Base-by-base conservation (phyloP, 2,113 vertebrate species). In the Phyllostomus discolor region DNA sequence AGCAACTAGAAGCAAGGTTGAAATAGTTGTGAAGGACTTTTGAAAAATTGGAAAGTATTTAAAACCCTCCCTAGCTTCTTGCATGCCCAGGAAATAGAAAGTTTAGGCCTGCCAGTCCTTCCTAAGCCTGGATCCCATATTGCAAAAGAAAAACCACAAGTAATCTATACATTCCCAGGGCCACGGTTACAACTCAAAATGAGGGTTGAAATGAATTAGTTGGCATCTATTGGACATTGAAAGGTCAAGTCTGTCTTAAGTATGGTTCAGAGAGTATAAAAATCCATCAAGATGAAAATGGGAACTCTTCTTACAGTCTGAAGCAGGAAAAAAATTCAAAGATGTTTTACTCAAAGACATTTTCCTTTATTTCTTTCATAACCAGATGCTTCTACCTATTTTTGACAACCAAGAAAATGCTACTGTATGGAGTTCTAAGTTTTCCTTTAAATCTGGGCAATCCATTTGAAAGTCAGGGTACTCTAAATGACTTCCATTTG, bases 111-210 rank as follows among this genome's bases (percentile, higher is more conserved):
- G 95, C 43, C 86, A 97, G 96, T 82, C 90, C 92, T 97, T 98
- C 96, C 79, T 76, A 87, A 81, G 24, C 66, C 10, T 48, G 82
- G 57, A 66, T 93, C 15, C 62, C 48, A 96, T 52, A 96, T 95
- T 95, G 94, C 28, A 95, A 96, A 97, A 95, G 94, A 97, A 97
- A 98, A 98, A 96, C 38, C 96, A 87, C 95, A 97, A 97, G 96
- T 89, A 96, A 94, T 78, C 91, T 97, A 94, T 41, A 91, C 94
- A 91, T 97, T 98, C 88, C 97, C 96, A 96, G 95, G 91, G 96
- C 91, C 93, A 80, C 95, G 95, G 96, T 94, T 83, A 91, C 89
- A 97, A 96, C 5, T 93, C 85, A 98, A 97, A 97, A 97, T 41
- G 90, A 96, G 95, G 95, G 54, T 83, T 66, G 43, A 83, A 33